Conservation (phyloP, 2,797 vertebrate genomes). For the Tapirus indicus region DNA sequence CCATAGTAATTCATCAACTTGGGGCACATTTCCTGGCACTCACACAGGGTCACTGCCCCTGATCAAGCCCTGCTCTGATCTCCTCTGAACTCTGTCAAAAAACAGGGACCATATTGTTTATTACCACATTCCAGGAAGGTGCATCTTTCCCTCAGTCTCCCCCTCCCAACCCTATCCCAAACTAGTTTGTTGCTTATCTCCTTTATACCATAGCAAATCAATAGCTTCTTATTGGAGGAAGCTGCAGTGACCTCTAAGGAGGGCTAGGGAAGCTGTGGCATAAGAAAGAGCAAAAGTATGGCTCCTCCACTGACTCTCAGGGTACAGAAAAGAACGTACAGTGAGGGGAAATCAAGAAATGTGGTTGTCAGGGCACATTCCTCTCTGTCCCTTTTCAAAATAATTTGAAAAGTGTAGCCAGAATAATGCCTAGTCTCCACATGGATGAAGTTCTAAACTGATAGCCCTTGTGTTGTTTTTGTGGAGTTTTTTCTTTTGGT, state of each 20-base stretch:
- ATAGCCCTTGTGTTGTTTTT: not conserved
- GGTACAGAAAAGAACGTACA: not conserved
- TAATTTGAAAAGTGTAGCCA: not conserved
- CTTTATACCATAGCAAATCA: constrained; percentile 49
- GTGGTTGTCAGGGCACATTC: not conserved
- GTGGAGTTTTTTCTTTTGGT: not conserved
- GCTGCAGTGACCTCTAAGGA: not conserved
- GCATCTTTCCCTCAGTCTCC: not conserved
- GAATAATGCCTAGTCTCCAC: not conserved
- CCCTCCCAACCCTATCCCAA: not conserved
- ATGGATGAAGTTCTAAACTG: not conserved
- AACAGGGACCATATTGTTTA: constrained; percentile 50
- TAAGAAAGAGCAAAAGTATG: not conserved
- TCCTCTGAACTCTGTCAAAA: constrained; percentile 69
- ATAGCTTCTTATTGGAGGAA: constrained; percentile 41
- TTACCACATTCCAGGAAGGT: constrained; percentile 49
- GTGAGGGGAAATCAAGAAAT: not conserved
- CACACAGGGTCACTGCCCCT: not conserved
- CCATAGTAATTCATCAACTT: constrained; percentile 63
- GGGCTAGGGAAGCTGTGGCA: not conserved
- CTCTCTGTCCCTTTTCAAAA: constrained; percentile 11
- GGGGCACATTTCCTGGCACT: constrained; percentile 57
- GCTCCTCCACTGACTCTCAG: not conserved
- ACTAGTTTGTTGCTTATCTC: constrained; percentile 26
- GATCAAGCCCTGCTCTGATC: constrained; percentile 39